Evolutionary conservation across 37 sponge, comb jelly and placozoan genomes (phyloP), one percentile per base, ranked within the genome.

Genomic region (Spongia lamella): DNA sequence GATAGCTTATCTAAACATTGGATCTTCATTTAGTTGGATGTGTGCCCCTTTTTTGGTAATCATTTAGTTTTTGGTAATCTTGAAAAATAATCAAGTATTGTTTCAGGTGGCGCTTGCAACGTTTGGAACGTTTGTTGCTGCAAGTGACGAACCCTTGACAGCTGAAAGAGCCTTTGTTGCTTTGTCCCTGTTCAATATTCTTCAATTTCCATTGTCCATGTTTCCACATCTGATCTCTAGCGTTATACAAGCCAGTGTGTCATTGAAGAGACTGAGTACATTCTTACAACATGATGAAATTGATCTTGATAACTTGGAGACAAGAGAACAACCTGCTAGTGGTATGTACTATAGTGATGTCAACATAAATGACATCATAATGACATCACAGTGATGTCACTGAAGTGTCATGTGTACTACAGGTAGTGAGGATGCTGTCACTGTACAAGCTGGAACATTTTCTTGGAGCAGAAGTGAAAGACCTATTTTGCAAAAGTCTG

Each of bases 111-210:
- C 99, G 39, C 69, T 98, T 50, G 84, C 81, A 2, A 92, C 99
- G 19, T 98, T 98, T 84, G 86, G 88, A 11, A 91, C 93, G 19
- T 98, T 82, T 79, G 79, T 72, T 30, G 67, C 87, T 37, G 69
- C 71, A 6, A 36, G 90, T 43, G 72, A 73, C 11, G 57, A 81
- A 29, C 52, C 62, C 20, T 82, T 92, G 43, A 92, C 97, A 31
- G 76, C 98, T 34, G 83, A 87, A 34, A 92, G 69, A 33, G 95
- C 86, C 17, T 98, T 98, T 82, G 99, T 98, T 34, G 84, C 93
- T 33, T 84, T 98, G 49, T 82, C 95, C 20, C 91, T 98, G 38
- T 98, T 98, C 89, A 94, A 94, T 83, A 84, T 98, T 52, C 82
- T 98, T 53, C 53, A 91, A 7, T 98, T 94, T 63, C 99, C 99